Evolutionary conservation across 2,888 invertebrate species (phyloP).

Genomic region (Drosophila cognata): DNA sequence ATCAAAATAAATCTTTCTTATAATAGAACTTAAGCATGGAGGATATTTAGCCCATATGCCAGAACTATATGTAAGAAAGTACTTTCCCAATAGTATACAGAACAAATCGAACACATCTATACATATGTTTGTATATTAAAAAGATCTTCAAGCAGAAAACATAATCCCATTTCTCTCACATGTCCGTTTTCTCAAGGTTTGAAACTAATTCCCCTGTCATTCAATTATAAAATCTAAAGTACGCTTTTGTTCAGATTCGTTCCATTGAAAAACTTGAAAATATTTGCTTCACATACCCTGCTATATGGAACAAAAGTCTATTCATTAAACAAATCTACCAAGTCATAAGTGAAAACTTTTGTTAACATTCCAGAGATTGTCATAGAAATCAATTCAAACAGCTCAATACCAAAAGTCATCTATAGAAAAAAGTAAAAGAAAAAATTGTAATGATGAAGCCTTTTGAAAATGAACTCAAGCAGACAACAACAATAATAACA

Average conservation of each 20-base stretch:
- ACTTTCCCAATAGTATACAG: neutral
- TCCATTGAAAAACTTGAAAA: slow-evolving; percentile 2
- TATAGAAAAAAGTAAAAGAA: slow-evolving; percentile 1
- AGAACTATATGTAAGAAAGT: neutral
- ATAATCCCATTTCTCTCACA: neutral
- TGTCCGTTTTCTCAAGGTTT: neutral
- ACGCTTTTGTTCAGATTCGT: slow-evolving; percentile 15
- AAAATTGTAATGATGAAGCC: slow-evolving; percentile 5
- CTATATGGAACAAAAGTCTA: slow-evolving; percentile 2
- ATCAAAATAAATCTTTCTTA: neutral
- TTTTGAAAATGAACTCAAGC: slow-evolving; percentile 6
- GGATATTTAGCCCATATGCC: neutral
- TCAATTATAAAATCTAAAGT: slow-evolving; percentile 17
- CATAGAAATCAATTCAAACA: slow-evolving; percentile 12
- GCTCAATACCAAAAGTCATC: slow-evolving; percentile 28
- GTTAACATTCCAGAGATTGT: slow-evolving; percentile 25
- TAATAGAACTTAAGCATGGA: neutral
- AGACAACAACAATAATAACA: slow-evolving; percentile 4
- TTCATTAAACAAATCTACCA: slow-evolving; percentile 12
- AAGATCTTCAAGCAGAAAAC: neutral
- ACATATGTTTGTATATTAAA: neutral
- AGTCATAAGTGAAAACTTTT: slow-evolving; percentile 21
- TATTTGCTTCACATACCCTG: slow-evolving; percentile 6
- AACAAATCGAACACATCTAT: neutral
- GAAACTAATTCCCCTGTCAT: slow-evolving; percentile 6